Evolutionary conservation across 2,113 vertebrate genomes (phyloP), one percentile per base, ranked within the genome.

Genomic region (Taurulus bubalis): DNA sequence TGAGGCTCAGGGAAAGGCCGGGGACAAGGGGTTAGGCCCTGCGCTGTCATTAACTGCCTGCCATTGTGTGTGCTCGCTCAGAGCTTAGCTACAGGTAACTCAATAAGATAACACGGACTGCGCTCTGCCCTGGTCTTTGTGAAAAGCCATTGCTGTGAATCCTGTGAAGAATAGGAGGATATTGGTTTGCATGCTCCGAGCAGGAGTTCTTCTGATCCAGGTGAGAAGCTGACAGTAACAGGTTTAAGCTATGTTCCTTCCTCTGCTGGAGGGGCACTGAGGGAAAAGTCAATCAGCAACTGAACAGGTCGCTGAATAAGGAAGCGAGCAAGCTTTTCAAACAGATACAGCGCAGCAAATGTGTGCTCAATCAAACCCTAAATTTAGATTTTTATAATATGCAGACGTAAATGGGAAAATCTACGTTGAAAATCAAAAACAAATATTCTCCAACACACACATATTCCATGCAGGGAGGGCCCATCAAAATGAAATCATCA

Each of bases 221-320:
- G 94, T 95, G 94, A 95, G 92, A 95, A 93, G 94, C 92, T 93
- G 90, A 94, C 94, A 93, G 92, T 94, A 91, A 90, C 92, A 90
- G 87, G 90, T 93, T 95, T 94, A 95, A 94, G 91, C 92, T 87
- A 84, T 60, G 71, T 73, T 80, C 88, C 90, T 92, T 93, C 93
- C 89, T 94, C 85, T 93, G 91, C 91, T 84, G 87, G 69, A 80
- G 88, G 90, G 74, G 65, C 64, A 90, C 81, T 78, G 70, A 83
- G 86, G 87, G 85, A 73, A 88, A 91, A 91, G 91, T 89, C 87
- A 91, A 92, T 91, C 90, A 89, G 36, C 2, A 67, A 42, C 71
- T 45, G 67, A 91, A 86, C 82, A 82, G 85, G 80, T 73, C 45
- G 82, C 80, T 88, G 84, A 88, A 92, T 87, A 77, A 87, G 83